Conservation (phyloP, 2,888 invertebrate genomes). For the Coelopa pilipes region DNA sequence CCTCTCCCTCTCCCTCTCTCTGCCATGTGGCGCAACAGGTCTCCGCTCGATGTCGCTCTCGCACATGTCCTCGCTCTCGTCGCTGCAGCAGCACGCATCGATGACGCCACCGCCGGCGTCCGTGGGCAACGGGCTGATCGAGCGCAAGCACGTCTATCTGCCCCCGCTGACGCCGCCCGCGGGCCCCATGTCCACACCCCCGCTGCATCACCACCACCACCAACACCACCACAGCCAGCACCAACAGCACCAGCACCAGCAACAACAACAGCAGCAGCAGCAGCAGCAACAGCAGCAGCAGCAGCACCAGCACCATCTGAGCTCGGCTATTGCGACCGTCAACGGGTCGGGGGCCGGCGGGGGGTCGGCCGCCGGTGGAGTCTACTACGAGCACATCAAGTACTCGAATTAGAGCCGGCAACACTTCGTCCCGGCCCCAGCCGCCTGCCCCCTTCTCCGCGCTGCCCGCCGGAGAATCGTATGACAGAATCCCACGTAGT, state of each 20-base stretch:
- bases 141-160: conserved; percentile 63
- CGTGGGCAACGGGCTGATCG: conserved; percentile 55
- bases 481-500: conserved; percentile 17
- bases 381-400: conserved; percentile 60
- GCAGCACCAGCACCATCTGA: conserved; percentile 41
- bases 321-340: conserved; percentile 37
- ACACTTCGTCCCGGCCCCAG: no score
- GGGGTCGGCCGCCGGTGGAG: conserved; percentile 25
- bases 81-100: conserved; percentile 50
- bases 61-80: conserved; percentile 54
- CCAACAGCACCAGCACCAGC: conserved; percentile 5
- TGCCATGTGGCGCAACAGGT: conserved; percentile 49
- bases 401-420: conserved; percentile 53
- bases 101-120: conserved; percentile 51
- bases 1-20: conserved; percentile 26
- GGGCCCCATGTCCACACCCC: conserved; percentile 52
- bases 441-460: no score
- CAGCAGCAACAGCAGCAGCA: background rate
- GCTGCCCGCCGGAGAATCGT: conserved; percentile 7
- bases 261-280: background rate
- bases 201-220: conserved; percentile 49
- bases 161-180: conserved; percentile 60
- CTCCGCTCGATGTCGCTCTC: conserved; percentile 61
- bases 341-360: conserved; percentile 39
- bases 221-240: no score